Percentiles rank a stretch among this genome's conserved stretches.
phyloP scores from a whole-genome alignment of 2,888 invertebrate genomes.

The Ornithoptera priamus region DNA sequence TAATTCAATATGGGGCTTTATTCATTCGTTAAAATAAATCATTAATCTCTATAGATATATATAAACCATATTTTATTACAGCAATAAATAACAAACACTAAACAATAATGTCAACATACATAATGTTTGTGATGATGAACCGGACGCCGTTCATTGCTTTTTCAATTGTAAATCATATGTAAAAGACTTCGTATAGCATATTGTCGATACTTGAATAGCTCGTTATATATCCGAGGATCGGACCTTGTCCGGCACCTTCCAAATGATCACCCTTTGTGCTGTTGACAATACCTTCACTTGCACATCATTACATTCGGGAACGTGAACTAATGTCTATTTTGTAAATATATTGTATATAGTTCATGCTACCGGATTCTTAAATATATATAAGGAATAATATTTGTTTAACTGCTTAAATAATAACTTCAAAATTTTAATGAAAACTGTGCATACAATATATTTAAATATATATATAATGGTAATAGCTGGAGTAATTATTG shows the following conservation, averaged over 20 bases:
- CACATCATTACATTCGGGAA: conserved; percentile 6
- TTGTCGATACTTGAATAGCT: conserved; percentile 60
- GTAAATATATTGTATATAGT: background rate
- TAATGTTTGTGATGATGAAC: background rate
- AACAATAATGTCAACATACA: background rate
- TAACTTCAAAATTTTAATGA: too few relatives aligned
- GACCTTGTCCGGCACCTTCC: conserved; percentile 12
- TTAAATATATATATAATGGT: too few relatives aligned
- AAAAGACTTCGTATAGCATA: conserved; percentile 58
- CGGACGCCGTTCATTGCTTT: conserved; percentile 10
- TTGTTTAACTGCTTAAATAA: too few relatives aligned
- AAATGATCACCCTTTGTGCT: conserved; percentile 29
- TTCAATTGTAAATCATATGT: conserved; percentile 10
- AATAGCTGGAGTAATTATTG: too few relatives aligned
- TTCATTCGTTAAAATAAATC: too few relatives aligned
- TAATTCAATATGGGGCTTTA: too few relatives aligned
- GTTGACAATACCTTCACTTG: conserved; percentile 26
- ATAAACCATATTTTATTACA: too few relatives aligned
- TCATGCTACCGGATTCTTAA: background rate
- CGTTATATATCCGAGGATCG: conserved; percentile 44
- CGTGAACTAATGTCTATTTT: background rate
- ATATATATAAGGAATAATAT: background rate
- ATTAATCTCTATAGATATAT: too few relatives aligned
- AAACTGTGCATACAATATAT: too few relatives aligned
- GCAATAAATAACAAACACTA: too few relatives aligned